phyloP scores from a whole-genome alignment of 2,888 invertebrate genomes.

The Ommatoiulus sabulosus region DNA sequence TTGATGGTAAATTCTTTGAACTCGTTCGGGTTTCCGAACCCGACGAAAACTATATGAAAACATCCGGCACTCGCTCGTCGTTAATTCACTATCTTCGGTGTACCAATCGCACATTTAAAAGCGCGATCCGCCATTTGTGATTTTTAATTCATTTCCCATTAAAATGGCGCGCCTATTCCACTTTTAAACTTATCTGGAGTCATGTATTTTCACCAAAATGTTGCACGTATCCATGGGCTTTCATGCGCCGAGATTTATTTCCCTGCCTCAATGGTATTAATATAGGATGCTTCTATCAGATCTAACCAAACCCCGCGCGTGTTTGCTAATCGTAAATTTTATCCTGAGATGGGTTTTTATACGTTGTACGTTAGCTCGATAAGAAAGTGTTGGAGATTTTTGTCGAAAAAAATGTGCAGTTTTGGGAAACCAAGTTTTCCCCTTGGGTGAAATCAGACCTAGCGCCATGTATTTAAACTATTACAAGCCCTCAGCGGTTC shows the following conservation, averaged over 20 bases:
- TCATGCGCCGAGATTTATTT: neutral
- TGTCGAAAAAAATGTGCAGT: neutral
- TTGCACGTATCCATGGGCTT: neutral
- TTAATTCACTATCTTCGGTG: neutral
- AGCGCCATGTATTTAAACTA: neutral
- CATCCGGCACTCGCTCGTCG: constrained; percentile 8
- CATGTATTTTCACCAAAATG: neutral
- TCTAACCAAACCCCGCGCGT: neutral
- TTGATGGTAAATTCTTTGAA: neutral
- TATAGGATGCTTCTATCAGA: constrained; percentile 22
- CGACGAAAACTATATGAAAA: neutral
- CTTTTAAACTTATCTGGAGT: neutral
- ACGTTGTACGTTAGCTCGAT: neutral
- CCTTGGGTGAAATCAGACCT: constrained; percentile 32
- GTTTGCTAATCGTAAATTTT: constrained; percentile 45
- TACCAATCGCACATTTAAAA: neutral
- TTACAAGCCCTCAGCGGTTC: constrained; percentile 23
- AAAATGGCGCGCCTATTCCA: neutral
- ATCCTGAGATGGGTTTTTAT: constrained; percentile 17
- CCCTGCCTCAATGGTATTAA: neutral
- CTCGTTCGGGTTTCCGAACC: neutral
- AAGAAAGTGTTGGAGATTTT: constrained; percentile 16
- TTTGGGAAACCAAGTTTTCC: neutral
- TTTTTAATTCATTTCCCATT: constrained; percentile 18
- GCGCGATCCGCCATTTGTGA: neutral